These are phyloP conservation scores for Osmerus mordax DNA, from an alignment of 2,113 vertebrate species.

Conservation along the genomic window DNA sequence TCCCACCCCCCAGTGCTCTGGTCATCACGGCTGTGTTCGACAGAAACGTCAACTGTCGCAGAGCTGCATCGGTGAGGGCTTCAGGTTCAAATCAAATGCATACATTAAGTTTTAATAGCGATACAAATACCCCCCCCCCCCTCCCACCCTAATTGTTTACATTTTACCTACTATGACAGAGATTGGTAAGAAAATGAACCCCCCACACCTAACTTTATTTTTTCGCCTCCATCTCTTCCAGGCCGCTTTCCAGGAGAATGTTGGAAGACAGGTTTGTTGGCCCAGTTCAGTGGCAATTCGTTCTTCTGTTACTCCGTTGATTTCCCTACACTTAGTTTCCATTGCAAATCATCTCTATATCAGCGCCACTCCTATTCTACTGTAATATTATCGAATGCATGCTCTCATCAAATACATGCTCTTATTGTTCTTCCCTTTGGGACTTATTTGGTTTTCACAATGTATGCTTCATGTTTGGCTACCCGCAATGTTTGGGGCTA, in stretches of 20 bases:
- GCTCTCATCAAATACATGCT: no score
- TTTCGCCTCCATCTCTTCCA: constrained; percentile 60
- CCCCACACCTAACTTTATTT: constrained; percentile 3
- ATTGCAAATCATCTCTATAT: no score
- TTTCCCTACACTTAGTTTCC: no score
- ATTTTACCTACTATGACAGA: background rate
- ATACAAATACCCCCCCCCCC: background rate
- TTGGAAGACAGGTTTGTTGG: constrained; percentile 92
- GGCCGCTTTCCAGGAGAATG: constrained; percentile 99
- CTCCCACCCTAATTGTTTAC: background rate
- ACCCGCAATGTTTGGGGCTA: no score
- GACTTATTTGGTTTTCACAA: no score
- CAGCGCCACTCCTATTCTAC: background rate
- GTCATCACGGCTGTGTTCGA: constrained; percentile 85
- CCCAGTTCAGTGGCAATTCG: background rate
- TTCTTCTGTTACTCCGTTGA: background rate
- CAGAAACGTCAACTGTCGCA: constrained; percentile 83
- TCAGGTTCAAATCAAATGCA: background rate
- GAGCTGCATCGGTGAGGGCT: constrained; percentile 85
- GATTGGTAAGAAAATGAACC: background rate
- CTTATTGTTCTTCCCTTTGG: no score
- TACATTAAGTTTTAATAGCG: background rate
- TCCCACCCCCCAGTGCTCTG: constrained; percentile 70
- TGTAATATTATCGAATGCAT: background rate
- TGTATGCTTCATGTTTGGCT: no score